phyloP scores from a whole-genome alignment of 1,140 invertebrate genomes.

The Calephelis nemesis region DNA sequence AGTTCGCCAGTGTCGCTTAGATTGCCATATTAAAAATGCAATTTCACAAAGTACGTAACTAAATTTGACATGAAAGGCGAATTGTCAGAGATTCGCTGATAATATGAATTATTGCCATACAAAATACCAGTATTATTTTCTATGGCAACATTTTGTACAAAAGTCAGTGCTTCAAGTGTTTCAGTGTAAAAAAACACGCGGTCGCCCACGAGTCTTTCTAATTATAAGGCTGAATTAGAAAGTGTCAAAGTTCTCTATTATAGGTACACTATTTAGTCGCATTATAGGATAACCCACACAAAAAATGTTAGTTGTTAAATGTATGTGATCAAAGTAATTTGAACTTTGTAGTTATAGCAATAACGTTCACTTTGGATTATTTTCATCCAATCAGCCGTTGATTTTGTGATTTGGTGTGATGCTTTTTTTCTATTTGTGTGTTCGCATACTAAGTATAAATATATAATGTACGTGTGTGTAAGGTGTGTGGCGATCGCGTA shows the following conservation, averaged over 20 bases:
- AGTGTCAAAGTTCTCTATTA: constrained; percentile 57
- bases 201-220: constrained; percentile 67
- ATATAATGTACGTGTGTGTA: constrained; percentile 52
- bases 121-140: constrained; percentile 5
- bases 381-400: constrained; percentile 35
- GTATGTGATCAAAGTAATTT: constrained; percentile 69
- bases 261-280: constrained; percentile 37
- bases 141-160: constrained; percentile 22
- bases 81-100: constrained; percentile 16
- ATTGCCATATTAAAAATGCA: constrained; percentile 19
- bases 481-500: constrained; percentile 57
- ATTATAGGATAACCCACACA: constrained; percentile 43
- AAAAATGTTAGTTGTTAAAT: constrained; percentile 55
- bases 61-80: constrained; percentile 6
- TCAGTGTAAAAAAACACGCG: constrained; percentile 40
- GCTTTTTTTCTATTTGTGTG: constrained; percentile 58
- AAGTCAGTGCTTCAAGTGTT: constrained; percentile 25
- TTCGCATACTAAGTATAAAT: constrained; percentile 64
- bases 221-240: constrained; percentile 77
- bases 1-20: constrained; percentile 2
- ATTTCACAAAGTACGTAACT: constrained; percentile 7
- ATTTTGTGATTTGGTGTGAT: constrained; percentile 57
- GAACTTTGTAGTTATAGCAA: constrained; percentile 67
- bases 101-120: constrained; percentile 17
- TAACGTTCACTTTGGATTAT: constrained; percentile 55